Conservation (phyloP, 2,797 vertebrate genomes). For the Staurois parvus region DNA sequence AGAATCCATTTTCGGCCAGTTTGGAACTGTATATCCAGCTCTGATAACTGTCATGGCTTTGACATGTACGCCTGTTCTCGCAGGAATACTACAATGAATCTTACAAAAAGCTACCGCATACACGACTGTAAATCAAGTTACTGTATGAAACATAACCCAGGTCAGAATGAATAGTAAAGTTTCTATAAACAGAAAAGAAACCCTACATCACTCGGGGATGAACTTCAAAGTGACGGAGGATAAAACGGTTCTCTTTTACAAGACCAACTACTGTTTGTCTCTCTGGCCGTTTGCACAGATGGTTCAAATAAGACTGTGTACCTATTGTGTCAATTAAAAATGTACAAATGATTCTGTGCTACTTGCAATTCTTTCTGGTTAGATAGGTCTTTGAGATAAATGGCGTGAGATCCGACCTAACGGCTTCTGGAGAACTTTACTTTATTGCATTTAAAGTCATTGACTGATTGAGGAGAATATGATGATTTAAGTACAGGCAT, state of each 20-base stretch:
- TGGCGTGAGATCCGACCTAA: neutral
- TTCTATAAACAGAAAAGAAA: neutral
- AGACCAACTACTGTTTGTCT: constrained; percentile 45
- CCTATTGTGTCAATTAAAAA: constrained; percentile 46
- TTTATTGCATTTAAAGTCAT: neutral
- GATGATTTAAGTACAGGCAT: neutral
- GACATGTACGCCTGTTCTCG: neutral
- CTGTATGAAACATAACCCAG: constrained; percentile 17
- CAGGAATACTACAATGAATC: neutral
- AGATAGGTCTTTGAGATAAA: constrained; percentile 10
- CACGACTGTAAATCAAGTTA: neutral
- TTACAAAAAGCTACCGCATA: neutral
- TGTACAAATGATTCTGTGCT: constrained; percentile 32
- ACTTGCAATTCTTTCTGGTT: neutral
- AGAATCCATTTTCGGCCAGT: too few relatives aligned
- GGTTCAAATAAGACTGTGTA: constrained; percentile 46
- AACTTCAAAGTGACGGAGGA: constrained; percentile 45
- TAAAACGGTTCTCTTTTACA: constrained; percentile 42
- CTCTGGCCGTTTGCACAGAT: constrained; percentile 46
- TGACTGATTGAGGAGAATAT: constrained; percentile 9
- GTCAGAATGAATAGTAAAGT: neutral
- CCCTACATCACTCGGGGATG: neutral
- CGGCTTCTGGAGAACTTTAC: constrained; percentile 22
- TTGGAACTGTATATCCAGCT: too few relatives aligned
- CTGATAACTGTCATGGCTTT: neutral